These are phyloP conservation scores for Malurus alboscapulatus DNA, from an alignment of 2,113 vertebrate genomes.

Conservation along the genomic window DNA sequence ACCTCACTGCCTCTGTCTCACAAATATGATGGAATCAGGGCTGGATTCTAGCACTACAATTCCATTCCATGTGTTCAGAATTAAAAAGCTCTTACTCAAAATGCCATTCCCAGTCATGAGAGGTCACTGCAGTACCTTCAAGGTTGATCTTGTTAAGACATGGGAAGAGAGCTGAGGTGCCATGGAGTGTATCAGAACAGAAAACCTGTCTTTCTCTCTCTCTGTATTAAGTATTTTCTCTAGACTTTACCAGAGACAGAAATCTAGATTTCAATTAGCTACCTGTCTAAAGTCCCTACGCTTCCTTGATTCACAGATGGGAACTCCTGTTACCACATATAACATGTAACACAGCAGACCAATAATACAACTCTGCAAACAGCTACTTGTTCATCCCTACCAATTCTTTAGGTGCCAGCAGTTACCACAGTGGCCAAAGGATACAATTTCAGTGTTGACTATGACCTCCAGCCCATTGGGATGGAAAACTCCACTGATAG, in stretches of 20 bases:
- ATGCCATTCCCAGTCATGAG: background rate
- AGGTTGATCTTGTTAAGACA: background rate
- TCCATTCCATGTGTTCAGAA: background rate
- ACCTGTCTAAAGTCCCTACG: background rate
- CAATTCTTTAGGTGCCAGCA: background rate
- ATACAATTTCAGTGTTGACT: conserved; percentile 99
- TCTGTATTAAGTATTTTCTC: background rate
- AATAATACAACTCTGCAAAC: background rate
- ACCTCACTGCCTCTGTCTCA: background rate
- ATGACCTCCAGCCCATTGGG: conserved; percentile 96
- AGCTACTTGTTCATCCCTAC: background rate
- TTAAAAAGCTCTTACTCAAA: background rate
- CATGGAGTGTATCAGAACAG: background rate
- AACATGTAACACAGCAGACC: background rate
- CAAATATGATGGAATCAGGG: background rate
- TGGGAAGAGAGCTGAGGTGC: background rate
- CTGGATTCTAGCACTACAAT: background rate
- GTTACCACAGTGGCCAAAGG: conserved; percentile 59
- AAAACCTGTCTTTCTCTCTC: background rate
- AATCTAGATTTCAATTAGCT: background rate
- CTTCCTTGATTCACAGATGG: background rate
- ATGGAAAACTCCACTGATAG: conserved; percentile 98
- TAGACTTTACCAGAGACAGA: background rate
- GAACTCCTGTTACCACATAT: background rate
- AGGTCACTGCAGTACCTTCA: background rate